Base-by-base conservation (phyloP, 2,113 vertebrate genomes). In the Anoplopoma fimbria region DNA sequence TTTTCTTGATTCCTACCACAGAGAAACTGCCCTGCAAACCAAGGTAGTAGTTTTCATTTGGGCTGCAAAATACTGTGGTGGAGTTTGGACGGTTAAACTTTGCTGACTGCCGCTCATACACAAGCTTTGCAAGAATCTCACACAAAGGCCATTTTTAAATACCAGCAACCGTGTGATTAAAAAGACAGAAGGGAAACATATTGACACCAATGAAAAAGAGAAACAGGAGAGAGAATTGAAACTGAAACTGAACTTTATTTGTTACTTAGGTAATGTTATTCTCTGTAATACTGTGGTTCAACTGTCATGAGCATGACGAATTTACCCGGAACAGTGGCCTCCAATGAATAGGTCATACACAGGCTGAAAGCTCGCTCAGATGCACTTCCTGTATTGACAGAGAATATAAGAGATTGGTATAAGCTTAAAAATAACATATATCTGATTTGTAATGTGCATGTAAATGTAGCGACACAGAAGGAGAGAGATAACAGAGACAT, bases 161-260 rank as follows among this genome's bases (percentile, higher is more conserved):
- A 69, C 17, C 31, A 51, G 38, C 33, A 69, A 62, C 45, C 4
- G 49, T 31, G 63, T 61, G 17, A 79, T 75, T 33, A 27, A 77
- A 33, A 47, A 42, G 17, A 33, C 25, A 55, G 12, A 31, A 31
- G 42, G 17, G 19, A 71, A 10, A 40, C 12, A 58, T 9, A 58
- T 29, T 62, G 3, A 31, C 27, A 27, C 12, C 12, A 55, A 57
- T 4, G 3, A 68, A 72, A 73, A 17, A 51, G 1, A 17, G 33
- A 78, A 67, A 88, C 25, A 75, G 45, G 34, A 64, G 9, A 4
- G 8, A 74, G 85, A 90, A 53, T 0, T 45, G 69, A 79, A 84
- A 92, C 8, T 31, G 62, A 79, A 85, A 91, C 12, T 51, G 33
- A 60, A 61, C 65, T 60, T 57, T 34, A 27, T 34, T 23, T 60